Evolutionary conservation across 2,797 vertebrate genomes (phyloP).

Genomic region (Melanotaenia boesemani): DNA sequence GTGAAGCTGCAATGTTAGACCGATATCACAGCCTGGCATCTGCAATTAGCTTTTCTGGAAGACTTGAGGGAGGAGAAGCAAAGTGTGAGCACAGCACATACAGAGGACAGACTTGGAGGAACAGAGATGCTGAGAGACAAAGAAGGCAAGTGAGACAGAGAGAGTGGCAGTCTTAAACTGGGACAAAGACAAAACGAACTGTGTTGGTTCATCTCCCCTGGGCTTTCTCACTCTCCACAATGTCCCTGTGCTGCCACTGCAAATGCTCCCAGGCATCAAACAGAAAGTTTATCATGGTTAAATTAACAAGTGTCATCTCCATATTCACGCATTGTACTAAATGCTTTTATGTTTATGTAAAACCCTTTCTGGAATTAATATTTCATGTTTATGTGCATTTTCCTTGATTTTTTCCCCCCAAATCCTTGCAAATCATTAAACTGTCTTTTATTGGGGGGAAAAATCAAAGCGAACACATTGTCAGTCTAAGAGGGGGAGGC

Average conservation of each 20-base stretch:
- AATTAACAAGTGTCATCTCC: constrained; percentile 86
- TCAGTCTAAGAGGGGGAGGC: constrained; percentile 78
- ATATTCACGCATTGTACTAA: constrained; percentile 82
- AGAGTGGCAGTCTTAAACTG: constrained; percentile 75
- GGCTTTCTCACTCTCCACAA: constrained; percentile 71
- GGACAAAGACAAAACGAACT: constrained; percentile 81
- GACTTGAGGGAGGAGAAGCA: constrained; percentile 68
- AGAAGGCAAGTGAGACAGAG: constrained; percentile 51
- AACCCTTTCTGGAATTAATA: constrained; percentile 82
- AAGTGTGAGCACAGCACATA: constrained; percentile 60
- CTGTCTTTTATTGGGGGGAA: constrained; percentile 59
- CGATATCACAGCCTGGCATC: constrained; percentile 40
- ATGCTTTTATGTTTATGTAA: constrained; percentile 87
- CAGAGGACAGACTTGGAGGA: constrained; percentile 55
- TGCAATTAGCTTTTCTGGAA: constrained; percentile 61
- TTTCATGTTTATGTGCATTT: constrained; percentile 83
- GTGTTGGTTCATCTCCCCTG: constrained; percentile 69
- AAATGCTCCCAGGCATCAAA: constrained; percentile 82
- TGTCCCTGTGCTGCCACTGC: constrained; percentile 74
- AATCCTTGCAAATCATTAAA: constrained; percentile 78
- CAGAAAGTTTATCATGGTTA: constrained; percentile 83
- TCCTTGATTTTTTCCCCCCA: constrained; percentile 51
- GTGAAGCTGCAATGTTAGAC: constrained; percentile 35
- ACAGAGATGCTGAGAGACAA: constrained; percentile 40
- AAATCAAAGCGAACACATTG: constrained; percentile 83